A percentile compares a stretch with the other conserved stretches of the same genome.
These are phyloP conservation scores for Rhagologus leucostigma DNA, from an alignment of 2,113 vertebrate species.

Conservation along the genomic window DNA sequence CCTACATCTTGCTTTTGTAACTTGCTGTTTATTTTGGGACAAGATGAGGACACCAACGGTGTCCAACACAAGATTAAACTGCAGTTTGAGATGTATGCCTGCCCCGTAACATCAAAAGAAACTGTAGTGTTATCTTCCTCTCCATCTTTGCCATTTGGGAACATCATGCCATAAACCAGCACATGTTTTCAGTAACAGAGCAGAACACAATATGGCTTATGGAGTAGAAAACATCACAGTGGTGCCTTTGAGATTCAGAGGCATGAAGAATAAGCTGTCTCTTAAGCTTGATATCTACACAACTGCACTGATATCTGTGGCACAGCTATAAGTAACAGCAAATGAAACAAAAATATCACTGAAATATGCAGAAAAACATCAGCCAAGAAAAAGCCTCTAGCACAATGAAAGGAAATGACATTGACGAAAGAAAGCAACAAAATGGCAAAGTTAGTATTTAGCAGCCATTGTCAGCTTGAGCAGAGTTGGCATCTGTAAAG, in stretches of 20 bases:
- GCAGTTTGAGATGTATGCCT: neutral
- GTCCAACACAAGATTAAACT: neutral
- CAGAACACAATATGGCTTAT: neutral
- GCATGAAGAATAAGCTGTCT: neutral
- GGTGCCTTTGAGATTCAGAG: neutral
- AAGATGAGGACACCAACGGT: neutral
- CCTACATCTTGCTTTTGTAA: neutral
- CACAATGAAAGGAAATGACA: slow-evolving; percentile 2
- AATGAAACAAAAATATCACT: neutral
- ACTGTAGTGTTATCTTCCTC: neutral
- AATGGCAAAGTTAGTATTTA: neutral
- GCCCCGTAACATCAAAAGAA: neutral
- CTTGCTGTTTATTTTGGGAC: neutral
- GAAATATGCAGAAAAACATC: neutral
- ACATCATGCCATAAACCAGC: neutral
- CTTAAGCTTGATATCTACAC: neutral
- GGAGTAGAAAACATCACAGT: neutral
- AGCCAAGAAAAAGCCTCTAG: neutral
- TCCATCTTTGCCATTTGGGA: neutral
- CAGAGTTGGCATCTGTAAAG: neutral
- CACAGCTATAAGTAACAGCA: neutral
- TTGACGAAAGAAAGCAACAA: neutral
- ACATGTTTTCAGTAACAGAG: neutral
- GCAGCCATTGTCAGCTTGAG: neutral
- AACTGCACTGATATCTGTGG: neutral